Base-by-base conservation (phyloP, 1,140 invertebrate species). In the Drosophila cardini region DNA sequence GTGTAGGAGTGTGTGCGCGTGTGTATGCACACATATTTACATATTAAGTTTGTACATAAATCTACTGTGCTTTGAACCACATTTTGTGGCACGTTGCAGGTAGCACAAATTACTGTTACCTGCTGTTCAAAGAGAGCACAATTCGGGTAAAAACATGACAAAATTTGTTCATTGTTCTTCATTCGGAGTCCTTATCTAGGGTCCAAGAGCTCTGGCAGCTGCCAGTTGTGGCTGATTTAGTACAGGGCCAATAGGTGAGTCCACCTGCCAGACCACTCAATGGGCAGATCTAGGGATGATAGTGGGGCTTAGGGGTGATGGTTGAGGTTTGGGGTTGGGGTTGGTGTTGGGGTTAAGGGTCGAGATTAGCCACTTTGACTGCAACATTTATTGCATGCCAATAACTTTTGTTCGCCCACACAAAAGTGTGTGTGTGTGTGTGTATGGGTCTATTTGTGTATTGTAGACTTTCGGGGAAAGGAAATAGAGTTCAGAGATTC, bases 321-420 rank as follows among this genome's bases (percentile, higher is more conserved):
- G 7, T 48, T n/a, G n/a, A n/a, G n/a, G n/a, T n/a, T n/a, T n/a
- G 34, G 34, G 52, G 7, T 9, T 26, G 18, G 55, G 11, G 6
- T 15, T n/a, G 7, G n/a, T 8, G 11, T 15, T 34, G 18, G 9
- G 10, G 52, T 6, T 8, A 21, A 36, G 52, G 52, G 34, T 38
- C 30, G 40, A 68, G 70, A 85, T 69, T 45, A 50, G 67, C 61
- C 61, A 69, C 43, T 32, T 71, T 71, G 78, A 78, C 63, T 60
- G 63, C 67, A 72, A 60, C 78, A 76, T 82, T 79, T 86, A 76
- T 82, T 81, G 78, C 67, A 76, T 87, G 82, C 72, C 82, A 86
- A 86, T 87, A 82, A 79, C 83, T 78, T 72, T 72, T 62, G 26
- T 56, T 32, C 67, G 32, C 34, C 42, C 21, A 58, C 69, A 52